Percentiles rank a stretch among this genome's conserved stretches.
phyloP scores from a whole-genome alignment of 2,888 invertebrate species.

The Cataglyphis cursor region DNA sequence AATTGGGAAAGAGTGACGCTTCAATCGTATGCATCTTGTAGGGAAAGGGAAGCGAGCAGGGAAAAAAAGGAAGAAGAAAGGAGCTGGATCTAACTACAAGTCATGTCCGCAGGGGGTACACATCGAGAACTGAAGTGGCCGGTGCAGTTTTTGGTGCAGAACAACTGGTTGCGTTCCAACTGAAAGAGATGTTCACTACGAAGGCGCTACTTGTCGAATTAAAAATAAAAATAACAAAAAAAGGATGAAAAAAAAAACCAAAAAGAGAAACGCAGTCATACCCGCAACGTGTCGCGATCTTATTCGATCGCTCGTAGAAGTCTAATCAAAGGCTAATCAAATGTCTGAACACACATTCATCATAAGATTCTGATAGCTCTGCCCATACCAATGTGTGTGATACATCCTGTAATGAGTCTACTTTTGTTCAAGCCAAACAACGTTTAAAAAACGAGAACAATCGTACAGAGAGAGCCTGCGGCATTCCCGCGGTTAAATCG shows the following conservation, averaged over 20 bases:
- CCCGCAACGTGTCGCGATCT: slow-evolving; percentile 67
- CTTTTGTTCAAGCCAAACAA: slow-evolving; percentile 75
- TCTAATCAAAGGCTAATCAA: slow-evolving; percentile 70
- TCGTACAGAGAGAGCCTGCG: slow-evolving; percentile 33
- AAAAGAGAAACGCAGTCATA: slow-evolving; percentile 67
- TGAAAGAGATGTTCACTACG: slow-evolving; percentile 78
- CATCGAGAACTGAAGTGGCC: slow-evolving; percentile 78
- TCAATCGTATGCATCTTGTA: slow-evolving; percentile 75
- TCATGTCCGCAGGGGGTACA: slow-evolving; percentile 76
- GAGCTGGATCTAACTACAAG: slow-evolving; percentile 80
- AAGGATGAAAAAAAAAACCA: slow-evolving; percentile 8
- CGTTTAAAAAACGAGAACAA: slow-evolving; percentile 69
- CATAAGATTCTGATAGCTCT: slow-evolving; percentile 67
- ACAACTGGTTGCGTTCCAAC: slow-evolving; percentile 84
- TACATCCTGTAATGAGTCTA: slow-evolving; percentile 78
- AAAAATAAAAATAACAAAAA: slow-evolving; percentile 33
- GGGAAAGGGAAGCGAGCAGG: neutral
- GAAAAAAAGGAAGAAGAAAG: neutral
- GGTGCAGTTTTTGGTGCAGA: slow-evolving; percentile 84
- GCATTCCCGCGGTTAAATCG: slow-evolving; percentile 61
- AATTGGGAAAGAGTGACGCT: slow-evolving; percentile 75
- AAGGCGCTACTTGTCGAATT: slow-evolving; percentile 76
- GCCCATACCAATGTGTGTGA: slow-evolving; percentile 75
- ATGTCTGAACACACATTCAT: slow-evolving; percentile 64
- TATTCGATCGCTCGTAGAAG: slow-evolving; percentile 62